Percentiles rank a stretch among this genome's conserved stretches.
Evolutionary conservation across 2,888 invertebrate genomes (phyloP).

Genomic region (Volucella zonaria): DNA sequence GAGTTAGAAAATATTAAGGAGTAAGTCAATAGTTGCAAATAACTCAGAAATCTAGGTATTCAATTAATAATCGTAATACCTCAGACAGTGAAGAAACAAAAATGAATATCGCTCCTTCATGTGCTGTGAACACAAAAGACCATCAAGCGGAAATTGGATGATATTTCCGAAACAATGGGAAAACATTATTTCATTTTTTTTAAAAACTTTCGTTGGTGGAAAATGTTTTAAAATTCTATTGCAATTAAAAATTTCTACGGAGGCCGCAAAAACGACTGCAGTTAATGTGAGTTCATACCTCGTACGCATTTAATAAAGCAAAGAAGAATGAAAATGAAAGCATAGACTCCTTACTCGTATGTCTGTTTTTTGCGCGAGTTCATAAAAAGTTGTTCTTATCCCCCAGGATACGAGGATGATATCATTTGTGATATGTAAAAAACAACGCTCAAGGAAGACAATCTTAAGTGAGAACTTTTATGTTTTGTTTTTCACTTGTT

Average conservation of each 20-base stretch:
- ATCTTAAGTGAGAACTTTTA: too few relatives aligned
- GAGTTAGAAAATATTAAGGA: background rate
- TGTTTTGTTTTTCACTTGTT: too few relatives aligned
- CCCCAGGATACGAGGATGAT: background rate
- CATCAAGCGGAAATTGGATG: constrained; percentile 16
- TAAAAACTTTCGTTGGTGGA: constrained; percentile 11
- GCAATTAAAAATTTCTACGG: constrained; percentile 3
- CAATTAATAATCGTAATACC: background rate
- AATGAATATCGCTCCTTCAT: constrained; percentile 1
- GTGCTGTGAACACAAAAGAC: constrained; percentile 1
- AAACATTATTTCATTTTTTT: too few relatives aligned
- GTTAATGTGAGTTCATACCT: background rate
- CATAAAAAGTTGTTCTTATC: constrained; percentile 6
- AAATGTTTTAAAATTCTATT: background rate
- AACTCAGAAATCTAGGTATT: background rate
- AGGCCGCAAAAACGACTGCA: constrained; percentile 1
- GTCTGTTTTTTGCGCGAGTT: background rate
- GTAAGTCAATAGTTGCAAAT: background rate
- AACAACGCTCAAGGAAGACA: too few relatives aligned
- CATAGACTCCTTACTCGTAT: background rate
- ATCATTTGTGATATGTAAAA: constrained; percentile 14
- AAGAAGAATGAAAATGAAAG: constrained; percentile 11
- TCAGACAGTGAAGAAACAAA: constrained; percentile 1
- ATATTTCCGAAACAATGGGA: constrained; percentile 10
- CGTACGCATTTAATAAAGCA: background rate